These are phyloP conservation scores for Vanessa cardui DNA, from an alignment of 2,888 invertebrate species.

Conservation along the genomic window DNA sequence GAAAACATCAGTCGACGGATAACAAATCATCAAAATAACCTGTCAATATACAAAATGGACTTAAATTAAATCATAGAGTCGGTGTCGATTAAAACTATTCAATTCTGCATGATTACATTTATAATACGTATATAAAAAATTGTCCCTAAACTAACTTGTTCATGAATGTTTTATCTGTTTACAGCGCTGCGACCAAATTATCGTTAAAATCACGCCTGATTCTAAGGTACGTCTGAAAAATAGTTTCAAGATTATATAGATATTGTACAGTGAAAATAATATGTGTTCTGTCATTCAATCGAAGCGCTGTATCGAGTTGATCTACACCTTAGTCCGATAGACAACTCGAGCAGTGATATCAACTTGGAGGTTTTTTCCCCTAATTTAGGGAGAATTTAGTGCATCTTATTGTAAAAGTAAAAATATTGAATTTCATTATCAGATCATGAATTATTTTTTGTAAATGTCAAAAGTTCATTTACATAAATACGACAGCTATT, in stretches of 20 bases:
- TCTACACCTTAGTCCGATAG: too few relatives aligned
- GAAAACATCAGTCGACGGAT: constrained; percentile 28
- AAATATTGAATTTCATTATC: too few relatives aligned
- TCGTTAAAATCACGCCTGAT: background rate
- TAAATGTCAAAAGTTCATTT: too few relatives aligned
- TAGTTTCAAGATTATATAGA: too few relatives aligned
- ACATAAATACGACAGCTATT: too few relatives aligned
- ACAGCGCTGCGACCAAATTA: constrained; percentile 13
- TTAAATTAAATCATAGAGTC: background rate
- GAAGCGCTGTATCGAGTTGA: background rate
- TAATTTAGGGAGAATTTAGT: too few relatives aligned
- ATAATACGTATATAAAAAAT: constrained; percentile 39
- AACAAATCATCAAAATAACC: constrained; percentile 12
- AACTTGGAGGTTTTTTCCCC: too few relatives aligned
- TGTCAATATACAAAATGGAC: constrained; percentile 14
- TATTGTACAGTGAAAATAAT: background rate
- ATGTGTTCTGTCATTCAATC: background rate
- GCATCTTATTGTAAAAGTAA: too few relatives aligned
- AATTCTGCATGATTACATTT: constrained; percentile 14
- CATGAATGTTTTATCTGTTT: constrained; percentile 40
- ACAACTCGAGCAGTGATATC: too few relatives aligned
- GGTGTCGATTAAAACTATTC: constrained; percentile 2
- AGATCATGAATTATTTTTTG: too few relatives aligned
- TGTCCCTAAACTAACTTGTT: constrained; percentile 46
- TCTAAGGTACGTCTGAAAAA: too few relatives aligned